Evolutionary conservation across 2,113 vertebrate species (phyloP).

Genomic region (Macheiramphus alcinus): DNA sequence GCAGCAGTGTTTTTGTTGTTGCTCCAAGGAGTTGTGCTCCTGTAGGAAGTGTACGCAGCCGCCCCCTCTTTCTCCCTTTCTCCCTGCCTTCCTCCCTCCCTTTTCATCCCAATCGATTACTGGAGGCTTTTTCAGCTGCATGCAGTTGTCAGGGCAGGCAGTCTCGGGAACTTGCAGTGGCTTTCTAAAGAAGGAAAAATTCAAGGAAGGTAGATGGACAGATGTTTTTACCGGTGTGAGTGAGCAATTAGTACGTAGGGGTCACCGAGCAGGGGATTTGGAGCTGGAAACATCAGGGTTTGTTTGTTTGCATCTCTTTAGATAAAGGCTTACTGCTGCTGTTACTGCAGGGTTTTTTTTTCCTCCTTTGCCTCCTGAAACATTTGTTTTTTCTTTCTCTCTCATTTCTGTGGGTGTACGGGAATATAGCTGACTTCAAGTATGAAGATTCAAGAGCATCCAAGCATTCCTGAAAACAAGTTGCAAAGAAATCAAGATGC

Average conservation of each 20-base stretch:
- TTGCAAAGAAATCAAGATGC: conserved; percentile 71
- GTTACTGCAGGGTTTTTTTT: background rate
- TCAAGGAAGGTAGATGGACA: conserved; percentile 67
- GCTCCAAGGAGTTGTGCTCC: conserved; percentile 28
- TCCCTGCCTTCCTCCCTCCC: conserved; percentile 12
- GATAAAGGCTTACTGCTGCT: conserved; percentile 61
- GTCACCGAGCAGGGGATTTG: conserved; percentile 8
- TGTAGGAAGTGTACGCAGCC: background rate
- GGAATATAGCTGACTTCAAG: conserved; percentile 78
- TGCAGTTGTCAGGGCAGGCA: conserved; percentile 33
- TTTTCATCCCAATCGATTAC: background rate
- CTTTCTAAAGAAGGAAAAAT: conserved; percentile 56
- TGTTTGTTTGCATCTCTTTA: conserved; percentile 49
- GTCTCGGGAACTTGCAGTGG: background rate
- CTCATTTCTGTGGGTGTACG: background rate
- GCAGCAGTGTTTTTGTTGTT: conserved; percentile 4
- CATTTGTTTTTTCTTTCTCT: background rate
- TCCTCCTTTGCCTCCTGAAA: background rate
- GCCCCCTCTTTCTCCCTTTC: background rate
- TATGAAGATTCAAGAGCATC: conserved; percentile 97
- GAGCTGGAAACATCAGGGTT: background rate
- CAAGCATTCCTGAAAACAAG: conserved; percentile 78
- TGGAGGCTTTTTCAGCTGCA: conserved; percentile 30
- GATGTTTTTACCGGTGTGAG: conserved; percentile 64
- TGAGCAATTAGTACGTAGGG: conserved; percentile 64